Percentiles rank a stretch among this genome's conserved stretches.
phyloP scores from a whole-genome alignment of 2,797 vertebrate species.

The Taenioides sp. region DNA sequence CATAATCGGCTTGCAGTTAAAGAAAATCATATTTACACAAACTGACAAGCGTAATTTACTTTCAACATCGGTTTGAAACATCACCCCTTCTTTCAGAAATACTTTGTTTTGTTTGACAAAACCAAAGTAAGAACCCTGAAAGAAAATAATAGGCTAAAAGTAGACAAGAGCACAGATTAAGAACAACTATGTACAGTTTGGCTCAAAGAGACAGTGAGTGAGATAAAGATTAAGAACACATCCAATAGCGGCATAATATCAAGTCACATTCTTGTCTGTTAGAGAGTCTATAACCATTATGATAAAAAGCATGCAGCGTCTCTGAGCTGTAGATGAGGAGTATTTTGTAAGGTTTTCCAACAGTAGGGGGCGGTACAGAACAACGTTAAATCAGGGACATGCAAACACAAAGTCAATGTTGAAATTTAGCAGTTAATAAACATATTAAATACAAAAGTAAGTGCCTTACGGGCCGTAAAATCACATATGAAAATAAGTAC shows the following conservation, averaged over 20 bases:
- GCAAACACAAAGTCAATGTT: conserved; percentile 43
- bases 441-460: conserved; percentile 60
- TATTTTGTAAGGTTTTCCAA: conserved; percentile 39
- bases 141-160: conserved; percentile 71
- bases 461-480: conserved; percentile 90
- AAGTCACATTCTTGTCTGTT: conserved; percentile 72
- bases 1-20: conserved; percentile 67
- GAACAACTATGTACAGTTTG: conserved; percentile 81
- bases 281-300: conserved; percentile 61
- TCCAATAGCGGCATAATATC: conserved; percentile 72
- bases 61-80: conserved; percentile 76
- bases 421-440: conserved; percentile 61
- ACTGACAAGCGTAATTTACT: conserved; percentile 74
- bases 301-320: conserved; percentile 53
- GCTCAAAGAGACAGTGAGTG: conserved; percentile 70
- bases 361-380: conserved; percentile 71
- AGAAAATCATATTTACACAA: conserved; percentile 66
- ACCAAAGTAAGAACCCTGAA: conserved; percentile 89
- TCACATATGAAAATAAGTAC: conserved; percentile 99
- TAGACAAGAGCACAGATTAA: conserved; percentile 70
- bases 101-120: conserved; percentile 90
- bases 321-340: conserved; percentile 38
- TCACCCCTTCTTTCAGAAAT: conserved; percentile 70
- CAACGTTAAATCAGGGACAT: conserved; percentile 43
- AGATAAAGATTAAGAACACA: conserved; percentile 68